Conservation (phyloP, 2,888 invertebrate species). For the Sesia apiformis region DNA sequence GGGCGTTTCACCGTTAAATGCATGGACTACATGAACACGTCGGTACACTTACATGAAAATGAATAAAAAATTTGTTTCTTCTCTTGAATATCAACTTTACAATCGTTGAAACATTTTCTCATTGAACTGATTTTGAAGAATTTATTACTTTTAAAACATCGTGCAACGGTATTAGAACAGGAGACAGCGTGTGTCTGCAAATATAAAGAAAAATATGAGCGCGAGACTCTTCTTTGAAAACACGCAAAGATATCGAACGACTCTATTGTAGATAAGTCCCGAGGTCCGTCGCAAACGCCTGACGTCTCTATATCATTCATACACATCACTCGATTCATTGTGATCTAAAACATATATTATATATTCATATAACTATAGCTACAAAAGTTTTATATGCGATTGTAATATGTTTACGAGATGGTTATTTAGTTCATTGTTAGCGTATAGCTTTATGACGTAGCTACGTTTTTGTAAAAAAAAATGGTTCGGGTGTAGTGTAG, state of each 20-base stretch:
- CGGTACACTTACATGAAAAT: no score
- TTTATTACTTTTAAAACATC: no score
- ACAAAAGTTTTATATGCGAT: conserved; percentile 35
- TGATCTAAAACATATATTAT: conserved; percentile 33
- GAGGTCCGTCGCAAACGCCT: not conserved
- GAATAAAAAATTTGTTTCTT: no score
- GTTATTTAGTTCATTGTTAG: conserved; percentile 57
- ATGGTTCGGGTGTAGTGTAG: conserved; percentile 4
- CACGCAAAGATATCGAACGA: not conserved
- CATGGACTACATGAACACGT: no score
- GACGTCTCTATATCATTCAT: conserved; percentile 51
- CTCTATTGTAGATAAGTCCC: not conserved
- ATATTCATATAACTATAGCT: conserved; percentile 19
- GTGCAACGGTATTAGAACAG: no score
- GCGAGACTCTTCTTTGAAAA: not conserved
- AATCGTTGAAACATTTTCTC: no score
- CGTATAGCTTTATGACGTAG: conserved; percentile 57
- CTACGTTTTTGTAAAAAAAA: conserved; percentile 37
- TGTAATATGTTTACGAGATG: conserved; percentile 27
- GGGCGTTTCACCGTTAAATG: no score
- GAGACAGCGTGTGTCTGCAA: not conserved
- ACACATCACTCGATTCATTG: conserved; percentile 62
- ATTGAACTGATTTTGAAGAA: no score
- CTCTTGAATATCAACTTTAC: no score
- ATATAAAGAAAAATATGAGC: not conserved